Base-by-base conservation (phyloP, 2,113 vertebrate genomes). In the Centrocercus urophasianus region DNA sequence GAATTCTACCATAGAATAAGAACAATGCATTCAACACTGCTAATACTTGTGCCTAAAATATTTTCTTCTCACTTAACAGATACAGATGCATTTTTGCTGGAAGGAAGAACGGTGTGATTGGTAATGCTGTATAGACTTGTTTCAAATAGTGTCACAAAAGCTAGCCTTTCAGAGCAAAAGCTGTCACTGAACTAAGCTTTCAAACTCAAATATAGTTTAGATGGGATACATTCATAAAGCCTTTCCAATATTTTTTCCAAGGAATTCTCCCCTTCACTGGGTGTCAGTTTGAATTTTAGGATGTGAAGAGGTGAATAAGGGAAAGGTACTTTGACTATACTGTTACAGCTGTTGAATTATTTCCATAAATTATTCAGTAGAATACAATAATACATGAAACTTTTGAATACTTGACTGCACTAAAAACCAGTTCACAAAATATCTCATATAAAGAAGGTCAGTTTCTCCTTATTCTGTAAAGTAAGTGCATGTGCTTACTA, bases 11-110 rank as follows among this genome's bases (percentile, higher is more conserved):
- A 87, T 7, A 72, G 47, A 86, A 77, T 17, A 77, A 3, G 30
- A 93, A 65, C 30, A 93, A 83, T 30, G 25, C 73, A 72, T 85
- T 90, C 93, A 95, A 79, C 52, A 71, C 83, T 91, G 92, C 64
- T 80, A 86, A 54, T 93, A 90, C 54, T 47, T 95, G 38, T 2
- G 5, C 42, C 40, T 61, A 47, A 94, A 96, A 65, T 90, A 96
- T 74, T 96, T 92, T 95, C 72, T 96, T 82, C 74, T 93, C 34
- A 40, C 22, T 7, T 61, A 81, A 65, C 50, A 75, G 24, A 69
- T 72, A 88, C 64, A 88, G 80, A n/a, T 84, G 40, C 43, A 86
- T 69, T 93, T 70, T 75, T 59, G 66, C 50, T 88, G 83, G 93
- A 81, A 83, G 38, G 85, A 59, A 69, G 27, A 83, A 74, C 70